A percentile compares a stretch with the other conserved stretches of the same genome.
Evolutionary conservation across 2,888 invertebrate genomes (phyloP).

Genomic region (Spodoptera littoralis): DNA sequence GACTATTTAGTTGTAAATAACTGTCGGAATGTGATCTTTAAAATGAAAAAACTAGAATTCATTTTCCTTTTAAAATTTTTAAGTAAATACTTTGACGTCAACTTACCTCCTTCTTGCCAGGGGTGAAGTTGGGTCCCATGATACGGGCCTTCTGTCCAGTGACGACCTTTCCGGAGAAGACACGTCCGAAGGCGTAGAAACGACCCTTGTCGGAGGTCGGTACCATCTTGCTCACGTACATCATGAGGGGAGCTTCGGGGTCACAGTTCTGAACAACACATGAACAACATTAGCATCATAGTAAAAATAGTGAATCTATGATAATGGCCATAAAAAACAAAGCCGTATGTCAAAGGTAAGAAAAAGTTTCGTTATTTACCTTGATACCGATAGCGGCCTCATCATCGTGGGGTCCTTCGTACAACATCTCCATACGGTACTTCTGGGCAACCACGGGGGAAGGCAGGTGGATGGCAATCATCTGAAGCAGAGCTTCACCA

Average conservation of each 20-base stretch:
- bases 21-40: no score
- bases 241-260: constrained; percentile 99
- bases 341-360: no score
- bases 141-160: constrained; percentile 98
- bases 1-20: background rate
- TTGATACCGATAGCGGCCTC: constrained; percentile 97
- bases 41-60: no score
- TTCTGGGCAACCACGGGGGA: constrained; percentile 99
- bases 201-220: constrained; percentile 99
- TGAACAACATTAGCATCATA: background rate
- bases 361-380: constrained; percentile 71
- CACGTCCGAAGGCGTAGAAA: constrained; percentile 99
- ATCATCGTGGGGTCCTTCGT: constrained; percentile 99
- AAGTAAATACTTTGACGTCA: no score
- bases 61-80: no score
- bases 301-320: background rate
- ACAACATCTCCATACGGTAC: constrained; percentile 99
- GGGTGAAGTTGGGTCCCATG: constrained; percentile 99
- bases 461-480: constrained; percentile 99
- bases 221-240: constrained; percentile 99
- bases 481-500: constrained; percentile 99
- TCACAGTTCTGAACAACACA: constrained; percentile 93
- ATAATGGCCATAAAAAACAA: no score
- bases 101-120: constrained; percentile 97
- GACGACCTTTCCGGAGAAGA: constrained; percentile 98